Conservation (phyloP, 2,113 vertebrate species). For the Chamaetylas fuelleborni region DNA sequence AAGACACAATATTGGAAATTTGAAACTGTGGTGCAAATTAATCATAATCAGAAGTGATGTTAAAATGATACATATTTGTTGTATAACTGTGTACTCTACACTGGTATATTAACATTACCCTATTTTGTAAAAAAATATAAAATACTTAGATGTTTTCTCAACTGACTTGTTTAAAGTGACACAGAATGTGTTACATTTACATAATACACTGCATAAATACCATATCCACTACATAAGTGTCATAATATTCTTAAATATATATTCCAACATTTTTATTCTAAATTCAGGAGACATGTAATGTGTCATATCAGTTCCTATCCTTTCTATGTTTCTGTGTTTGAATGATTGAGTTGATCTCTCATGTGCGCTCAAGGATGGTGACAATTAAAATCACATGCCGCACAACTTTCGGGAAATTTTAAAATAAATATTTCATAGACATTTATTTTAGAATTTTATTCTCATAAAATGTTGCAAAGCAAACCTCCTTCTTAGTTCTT, state of each 20-base stretch:
- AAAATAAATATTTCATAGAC: background rate
- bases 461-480: background rate
- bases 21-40: background rate
- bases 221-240: background rate
- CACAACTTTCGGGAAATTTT: background rate
- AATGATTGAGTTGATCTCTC: background rate
- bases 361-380: background rate
- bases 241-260: background rate
- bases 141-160: background rate
- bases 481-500: background rate
- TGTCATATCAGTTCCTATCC: background rate
- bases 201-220: background rate
- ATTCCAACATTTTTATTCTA: background rate
- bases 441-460: background rate
- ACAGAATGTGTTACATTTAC: background rate
- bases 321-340: background rate
- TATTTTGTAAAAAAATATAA: background rate
- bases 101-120: background rate
- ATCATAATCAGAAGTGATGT: background rate
- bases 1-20: background rate
- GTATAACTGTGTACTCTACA: background rate
- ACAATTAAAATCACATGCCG: background rate
- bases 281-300: background rate
- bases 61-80: background rate
- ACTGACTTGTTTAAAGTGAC: background rate